Percentiles rank a stretch among this genome's conserved stretches.
phyloP scores from a whole-genome alignment of 2,113 vertebrate species.

The Thymallus thymallus region DNA sequence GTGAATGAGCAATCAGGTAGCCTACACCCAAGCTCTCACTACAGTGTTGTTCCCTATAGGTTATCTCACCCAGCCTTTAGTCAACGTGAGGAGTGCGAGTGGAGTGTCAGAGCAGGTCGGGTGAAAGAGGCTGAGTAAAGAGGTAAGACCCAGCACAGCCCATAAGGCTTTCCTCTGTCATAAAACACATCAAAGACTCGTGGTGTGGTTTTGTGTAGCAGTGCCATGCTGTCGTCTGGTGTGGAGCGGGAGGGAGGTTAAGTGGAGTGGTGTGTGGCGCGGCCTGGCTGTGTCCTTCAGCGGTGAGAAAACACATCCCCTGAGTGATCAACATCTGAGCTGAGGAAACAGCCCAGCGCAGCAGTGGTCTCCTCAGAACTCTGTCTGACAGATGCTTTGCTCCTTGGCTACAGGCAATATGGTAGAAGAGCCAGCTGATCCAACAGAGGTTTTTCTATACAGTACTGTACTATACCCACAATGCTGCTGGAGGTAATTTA shows the following conservation, averaged over 20 bases:
- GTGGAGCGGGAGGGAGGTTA: conserved; percentile 26
- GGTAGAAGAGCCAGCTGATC: neutral
- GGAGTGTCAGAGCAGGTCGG: neutral
- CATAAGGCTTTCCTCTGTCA: conserved; percentile 54
- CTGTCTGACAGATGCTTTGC: neutral
- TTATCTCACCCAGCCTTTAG: conserved; percentile 46
- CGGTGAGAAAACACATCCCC: conserved; percentile 4
- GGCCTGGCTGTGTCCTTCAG: conserved; percentile 11
- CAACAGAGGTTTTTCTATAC: neutral
- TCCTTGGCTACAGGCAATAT: neutral
- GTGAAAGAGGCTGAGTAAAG: conserved; percentile 27
- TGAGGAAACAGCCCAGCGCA: neutral
- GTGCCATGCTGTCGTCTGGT: conserved; percentile 45
- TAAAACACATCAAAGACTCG: conserved; percentile 63
- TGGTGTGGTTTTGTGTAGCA: conserved; percentile 47
- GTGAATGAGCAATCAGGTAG: conserved; percentile 50
- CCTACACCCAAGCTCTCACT: conserved; percentile 24
- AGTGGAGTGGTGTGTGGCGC: conserved; percentile 3
- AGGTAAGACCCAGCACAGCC: conserved; percentile 43
- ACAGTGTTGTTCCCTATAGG: conserved; percentile 11
- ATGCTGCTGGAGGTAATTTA: neutral
- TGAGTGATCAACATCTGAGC: conserved; percentile 22
- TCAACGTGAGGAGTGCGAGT: conserved; percentile 29
- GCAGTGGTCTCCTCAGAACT: conserved; percentile 10
- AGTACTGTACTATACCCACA: neutral